Base-by-base conservation (phyloP, 2,888 invertebrate species). In the Amphiduros pacificus region DNA sequence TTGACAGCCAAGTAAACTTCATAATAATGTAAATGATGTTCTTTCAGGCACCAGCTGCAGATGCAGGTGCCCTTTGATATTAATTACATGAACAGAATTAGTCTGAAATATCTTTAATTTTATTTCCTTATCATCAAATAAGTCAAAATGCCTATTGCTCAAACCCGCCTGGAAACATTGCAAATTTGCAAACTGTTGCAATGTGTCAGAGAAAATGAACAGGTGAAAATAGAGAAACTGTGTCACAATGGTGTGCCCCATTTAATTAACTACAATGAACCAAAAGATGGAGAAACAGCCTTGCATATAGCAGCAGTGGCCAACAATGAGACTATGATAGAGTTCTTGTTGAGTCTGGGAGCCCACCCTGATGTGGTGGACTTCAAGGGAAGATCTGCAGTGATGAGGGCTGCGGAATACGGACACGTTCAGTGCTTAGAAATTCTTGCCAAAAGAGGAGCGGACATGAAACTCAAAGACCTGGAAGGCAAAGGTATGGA, bases 281-380 rank as follows among this genome's bases (percentile, higher is more conserved):
- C 77, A 11, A 67, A 73, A 26, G 76, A 77, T 14, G 81, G 81
- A 5, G 71, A 75, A 41, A 82, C 82, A 26, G 81, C 82, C 14
- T 66, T 82, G 6, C 75, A 74, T 31, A 75, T 79, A 17, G 82
- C 82, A 22, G 78, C 82, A 2, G 69, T 71, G 31, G 73, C 75
- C 24, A 83, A 82, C 69, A 79, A 81, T 66, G 82, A 82, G 59
- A 74, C 76, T n/a, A 81, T 82, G 79, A 74, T 82, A 29, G 74
- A 77, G 55, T 82, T 79, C 66, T 67, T 82, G 17, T 63, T 81
- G 22, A 70, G 73, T 6, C 70, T 79, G 14, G 80, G 80, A 17
- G 83, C 82, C 41, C 80, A 82, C 68, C 82, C 82, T 3, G 80
- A 82, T 71, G 80, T 82, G 2, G 74, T 78, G 57, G 83, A 82